These are phyloP conservation scores for Sturnira hondurensis DNA, from an alignment of 2,113 vertebrate genomes.

Conservation along the genomic window DNA sequence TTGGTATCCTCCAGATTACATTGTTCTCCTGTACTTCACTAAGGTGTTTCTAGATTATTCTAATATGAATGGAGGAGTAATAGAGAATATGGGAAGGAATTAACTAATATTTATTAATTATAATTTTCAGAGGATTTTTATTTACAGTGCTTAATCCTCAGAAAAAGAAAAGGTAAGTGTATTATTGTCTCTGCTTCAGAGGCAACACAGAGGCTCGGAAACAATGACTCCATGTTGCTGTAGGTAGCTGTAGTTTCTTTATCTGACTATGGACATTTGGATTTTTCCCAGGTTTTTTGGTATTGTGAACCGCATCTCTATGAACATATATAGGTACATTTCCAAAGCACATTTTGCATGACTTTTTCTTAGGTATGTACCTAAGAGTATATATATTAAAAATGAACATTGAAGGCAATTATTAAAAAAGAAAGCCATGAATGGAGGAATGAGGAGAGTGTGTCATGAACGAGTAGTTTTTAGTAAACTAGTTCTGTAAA, in stretches of 20 bases:
- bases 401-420: not conserved
- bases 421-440: not conserved
- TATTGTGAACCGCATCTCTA: not conserved
- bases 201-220: not conserved
- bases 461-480: slow-evolving; percentile 9
- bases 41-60: not conserved
- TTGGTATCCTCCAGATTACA: not conserved
- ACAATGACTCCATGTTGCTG: not conserved
- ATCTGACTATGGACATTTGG: not conserved
- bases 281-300: not conserved
- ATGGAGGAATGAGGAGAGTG: not conserved
- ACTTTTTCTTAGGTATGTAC: not conserved
- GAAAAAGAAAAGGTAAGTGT: not conserved
- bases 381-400: not conserved
- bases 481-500: not conserved
- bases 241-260: not conserved
- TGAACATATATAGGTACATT: not conserved
- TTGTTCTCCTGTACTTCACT: not conserved
- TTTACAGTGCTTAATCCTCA: not conserved
- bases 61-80: not conserved
- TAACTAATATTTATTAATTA: not conserved
- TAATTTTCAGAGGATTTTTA: slow-evolving; percentile 1
- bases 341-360: not conserved
- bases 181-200: not conserved
- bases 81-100: not conserved